These are phyloP conservation scores for Drosophila paulistorum DNA, from an alignment of 1,140 invertebrate species.

Conservation along the genomic window DNA sequence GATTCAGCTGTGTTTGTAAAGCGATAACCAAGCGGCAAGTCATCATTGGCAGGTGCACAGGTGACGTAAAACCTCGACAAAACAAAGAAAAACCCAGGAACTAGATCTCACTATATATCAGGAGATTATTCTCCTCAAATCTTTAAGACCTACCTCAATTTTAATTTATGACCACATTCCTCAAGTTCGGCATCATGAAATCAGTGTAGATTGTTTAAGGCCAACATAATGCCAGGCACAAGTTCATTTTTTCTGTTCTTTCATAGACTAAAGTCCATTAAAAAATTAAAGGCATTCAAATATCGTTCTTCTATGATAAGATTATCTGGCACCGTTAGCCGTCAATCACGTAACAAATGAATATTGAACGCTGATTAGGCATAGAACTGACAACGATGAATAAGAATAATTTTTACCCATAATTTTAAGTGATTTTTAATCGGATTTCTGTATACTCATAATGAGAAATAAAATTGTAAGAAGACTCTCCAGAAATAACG, in stretches of 20 bases:
- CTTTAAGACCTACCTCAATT: slow-evolving; percentile 46
- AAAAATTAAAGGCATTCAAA: slow-evolving; percentile 3
- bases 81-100: not conserved
- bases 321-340: not conserved
- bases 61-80: not conserved
- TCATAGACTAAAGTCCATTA: not conserved
- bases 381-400: not conserved
- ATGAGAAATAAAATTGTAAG: not conserved
- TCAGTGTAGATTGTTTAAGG: not conserved
- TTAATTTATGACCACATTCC: not conserved
- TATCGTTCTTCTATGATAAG: slow-evolving; percentile 1
- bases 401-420: not conserved
- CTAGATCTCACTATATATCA: not conserved
- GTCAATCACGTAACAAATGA: slow-evolving; percentile 1
- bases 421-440: not conserved
- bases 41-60: not conserved
- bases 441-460: not conserved
- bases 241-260: not conserved
- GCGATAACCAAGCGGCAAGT: slow-evolving; percentile 1
- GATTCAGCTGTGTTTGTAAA: slow-evolving; percentile 3
- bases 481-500: too few relatives aligned
- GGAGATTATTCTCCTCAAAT: not conserved
- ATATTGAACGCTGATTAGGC: not conserved
- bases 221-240: not conserved
- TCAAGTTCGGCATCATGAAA: not conserved